A percentile compares a stretch with the other conserved stretches of the same genome.
Conservation (phyloP, 2,797 vertebrate genomes). For the Antennarius maculatus region DNA sequence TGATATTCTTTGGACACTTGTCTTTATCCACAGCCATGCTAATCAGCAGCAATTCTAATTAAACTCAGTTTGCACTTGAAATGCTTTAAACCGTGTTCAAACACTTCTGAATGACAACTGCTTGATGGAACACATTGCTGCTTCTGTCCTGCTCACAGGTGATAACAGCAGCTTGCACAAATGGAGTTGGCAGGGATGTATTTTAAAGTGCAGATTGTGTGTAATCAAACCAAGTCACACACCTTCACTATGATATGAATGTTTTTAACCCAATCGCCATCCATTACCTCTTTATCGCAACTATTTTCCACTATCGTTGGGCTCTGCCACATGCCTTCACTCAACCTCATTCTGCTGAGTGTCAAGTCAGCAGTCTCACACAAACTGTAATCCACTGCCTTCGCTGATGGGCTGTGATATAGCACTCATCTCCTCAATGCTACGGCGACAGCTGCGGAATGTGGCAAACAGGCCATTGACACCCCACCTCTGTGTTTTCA, state of each 20-base stretch:
- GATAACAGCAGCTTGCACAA: slow-evolving; percentile 64
- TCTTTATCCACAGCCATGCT: slow-evolving; percentile 53
- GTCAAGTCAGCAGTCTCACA: slow-evolving; percentile 74
- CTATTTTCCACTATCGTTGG: slow-evolving; percentile 73
- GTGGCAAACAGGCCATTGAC: slow-evolving; percentile 65
- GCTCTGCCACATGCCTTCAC: slow-evolving; percentile 68
- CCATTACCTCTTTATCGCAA: slow-evolving; percentile 80
- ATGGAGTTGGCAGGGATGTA: slow-evolving; percentile 36
- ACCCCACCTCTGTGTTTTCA: slow-evolving; percentile 59
- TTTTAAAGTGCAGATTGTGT: slow-evolving; percentile 56
- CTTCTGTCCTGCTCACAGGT: slow-evolving; percentile 56
- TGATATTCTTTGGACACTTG: slow-evolving; percentile 57
- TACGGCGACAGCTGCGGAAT: slow-evolving; percentile 37
- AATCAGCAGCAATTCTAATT: slow-evolving; percentile 73
- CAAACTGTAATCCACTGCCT: slow-evolving; percentile 70
- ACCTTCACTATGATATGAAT: slow-evolving; percentile 57
- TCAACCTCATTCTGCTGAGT: slow-evolving; percentile 67
- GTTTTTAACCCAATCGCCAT: slow-evolving; percentile 62
- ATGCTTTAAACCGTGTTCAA: slow-evolving; percentile 70
- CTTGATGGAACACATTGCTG: slow-evolving; percentile 61
- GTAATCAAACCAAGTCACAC: slow-evolving; percentile 58
- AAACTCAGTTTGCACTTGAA: slow-evolving; percentile 70
- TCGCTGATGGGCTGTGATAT: slow-evolving; percentile 74
- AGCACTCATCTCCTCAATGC: slow-evolving; percentile 61
- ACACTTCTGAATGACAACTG: slow-evolving; percentile 64